Conservation (phyloP, 2,113 vertebrate species). For the Chaetops frenatus region DNA sequence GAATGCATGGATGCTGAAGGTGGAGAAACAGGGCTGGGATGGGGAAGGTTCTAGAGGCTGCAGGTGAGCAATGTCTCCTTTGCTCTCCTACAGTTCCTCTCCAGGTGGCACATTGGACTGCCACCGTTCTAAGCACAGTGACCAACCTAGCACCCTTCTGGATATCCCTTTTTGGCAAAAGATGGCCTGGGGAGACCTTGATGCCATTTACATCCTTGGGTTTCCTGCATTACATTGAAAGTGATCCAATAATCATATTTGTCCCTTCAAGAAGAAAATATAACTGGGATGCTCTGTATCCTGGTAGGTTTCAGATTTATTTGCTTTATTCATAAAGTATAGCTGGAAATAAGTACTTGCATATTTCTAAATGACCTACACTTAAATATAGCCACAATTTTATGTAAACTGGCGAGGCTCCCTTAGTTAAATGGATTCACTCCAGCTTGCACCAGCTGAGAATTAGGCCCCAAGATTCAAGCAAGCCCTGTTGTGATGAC, state of each 20-base stretch:
- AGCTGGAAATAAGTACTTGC: background rate
- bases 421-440: background rate
- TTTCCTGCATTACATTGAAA: background rate
- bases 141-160: background rate
- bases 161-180: background rate
- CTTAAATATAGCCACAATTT: slow-evolving; percentile 1
- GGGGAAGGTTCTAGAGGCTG: background rate
- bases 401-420: background rate
- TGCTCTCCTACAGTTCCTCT: background rate
- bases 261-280: background rate
- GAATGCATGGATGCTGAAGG: background rate
- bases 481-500: background rate
- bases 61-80: background rate
- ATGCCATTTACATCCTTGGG: background rate
- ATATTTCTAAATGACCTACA: background rate
- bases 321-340: background rate
- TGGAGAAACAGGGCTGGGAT: background rate
- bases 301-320: background rate
- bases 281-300: background rate
- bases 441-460: background rate
- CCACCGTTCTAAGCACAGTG: background rate
- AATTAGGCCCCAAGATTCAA: background rate
- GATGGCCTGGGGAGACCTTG: background rate
- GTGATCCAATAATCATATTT: background rate
- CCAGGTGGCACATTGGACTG: background rate